Conservation (phyloP, 2,888 invertebrate species). For the Eilema griseolum region DNA sequence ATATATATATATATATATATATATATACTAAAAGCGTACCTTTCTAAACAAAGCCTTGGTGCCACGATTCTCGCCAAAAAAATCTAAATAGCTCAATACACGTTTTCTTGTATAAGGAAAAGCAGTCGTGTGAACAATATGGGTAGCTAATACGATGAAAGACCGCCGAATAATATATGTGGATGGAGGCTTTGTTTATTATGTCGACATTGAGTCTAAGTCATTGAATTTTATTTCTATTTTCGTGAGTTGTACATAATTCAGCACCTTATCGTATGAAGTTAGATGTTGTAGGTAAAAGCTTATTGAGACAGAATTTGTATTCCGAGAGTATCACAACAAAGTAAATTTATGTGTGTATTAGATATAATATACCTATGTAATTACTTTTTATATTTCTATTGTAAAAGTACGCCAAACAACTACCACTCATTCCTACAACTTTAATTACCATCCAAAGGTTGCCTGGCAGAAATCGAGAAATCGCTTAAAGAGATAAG, state of each 20-base stretch:
- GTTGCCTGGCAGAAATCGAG: too few species aligned
- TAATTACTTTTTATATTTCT: too few species aligned
- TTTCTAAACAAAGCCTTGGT: neutral
- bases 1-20: too few species aligned
- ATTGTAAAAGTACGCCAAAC: too few species aligned
- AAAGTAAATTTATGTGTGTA: too few species aligned
- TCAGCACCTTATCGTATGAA: neutral
- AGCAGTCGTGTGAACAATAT: neutral
- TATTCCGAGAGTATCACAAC: neutral
- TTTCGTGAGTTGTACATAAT: neutral
- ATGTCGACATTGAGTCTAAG: neutral
- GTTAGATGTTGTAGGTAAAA: neutral
- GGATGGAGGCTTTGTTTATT: neutral
- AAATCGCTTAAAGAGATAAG: too few species aligned
- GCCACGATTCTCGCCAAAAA: neutral
- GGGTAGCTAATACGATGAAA: slow-evolving; percentile 4
- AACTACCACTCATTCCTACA: too few species aligned
- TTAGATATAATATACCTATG: too few species aligned
- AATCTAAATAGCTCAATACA: slow-evolving; percentile 5
- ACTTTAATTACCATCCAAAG: too few species aligned
- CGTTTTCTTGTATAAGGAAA: neutral
- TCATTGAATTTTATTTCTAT: neutral
- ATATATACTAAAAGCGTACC: too few species aligned
- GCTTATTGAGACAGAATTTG: neutral
- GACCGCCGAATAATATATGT: neutral